Evolutionary conservation across 2,113 vertebrate species (phyloP).

Genomic region (Romanogobio albipinnatus): DNA sequence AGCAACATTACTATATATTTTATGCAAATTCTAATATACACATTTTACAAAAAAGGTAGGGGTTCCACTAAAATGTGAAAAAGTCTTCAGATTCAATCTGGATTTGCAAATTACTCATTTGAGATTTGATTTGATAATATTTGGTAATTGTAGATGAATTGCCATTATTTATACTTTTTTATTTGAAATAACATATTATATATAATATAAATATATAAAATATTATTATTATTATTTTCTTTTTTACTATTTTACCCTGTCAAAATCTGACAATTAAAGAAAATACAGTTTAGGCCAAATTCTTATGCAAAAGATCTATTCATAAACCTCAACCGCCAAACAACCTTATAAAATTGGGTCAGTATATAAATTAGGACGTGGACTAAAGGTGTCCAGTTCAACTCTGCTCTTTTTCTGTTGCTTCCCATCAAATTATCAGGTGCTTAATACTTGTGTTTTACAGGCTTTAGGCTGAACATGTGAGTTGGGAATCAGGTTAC

Average conservation of each 20-base stretch:
- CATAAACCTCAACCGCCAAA: slow-evolving; percentile 20
- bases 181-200: too few relatives aligned
- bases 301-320: too few relatives aligned
- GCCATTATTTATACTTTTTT: too few relatives aligned
- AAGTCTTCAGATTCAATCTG: too few relatives aligned
- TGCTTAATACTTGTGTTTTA: slow-evolving; percentile 49
- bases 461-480: slow-evolving; percentile 9
- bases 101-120: too few relatives aligned
- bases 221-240: not conserved
- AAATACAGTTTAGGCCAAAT: not conserved
- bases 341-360: not conserved
- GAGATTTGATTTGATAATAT: not conserved
- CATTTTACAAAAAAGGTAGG: too few relatives aligned
- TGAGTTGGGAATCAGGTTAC: slow-evolving; percentile 42
- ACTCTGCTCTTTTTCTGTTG: slow-evolving; percentile 30
- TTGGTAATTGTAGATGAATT: not conserved
- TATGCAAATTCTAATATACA: too few relatives aligned
- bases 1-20: too few relatives aligned
- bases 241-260: not conserved
- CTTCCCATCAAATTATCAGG: slow-evolving; percentile 47
- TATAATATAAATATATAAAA: too few relatives aligned
- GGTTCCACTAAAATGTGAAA: too few relatives aligned
- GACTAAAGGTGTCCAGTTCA: not conserved
- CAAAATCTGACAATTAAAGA: not conserved
- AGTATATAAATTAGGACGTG: not conserved